Evolutionary conservation across 2,888 invertebrate genomes (phyloP).

Genomic region (Neocrepidodera transversa): DNA sequence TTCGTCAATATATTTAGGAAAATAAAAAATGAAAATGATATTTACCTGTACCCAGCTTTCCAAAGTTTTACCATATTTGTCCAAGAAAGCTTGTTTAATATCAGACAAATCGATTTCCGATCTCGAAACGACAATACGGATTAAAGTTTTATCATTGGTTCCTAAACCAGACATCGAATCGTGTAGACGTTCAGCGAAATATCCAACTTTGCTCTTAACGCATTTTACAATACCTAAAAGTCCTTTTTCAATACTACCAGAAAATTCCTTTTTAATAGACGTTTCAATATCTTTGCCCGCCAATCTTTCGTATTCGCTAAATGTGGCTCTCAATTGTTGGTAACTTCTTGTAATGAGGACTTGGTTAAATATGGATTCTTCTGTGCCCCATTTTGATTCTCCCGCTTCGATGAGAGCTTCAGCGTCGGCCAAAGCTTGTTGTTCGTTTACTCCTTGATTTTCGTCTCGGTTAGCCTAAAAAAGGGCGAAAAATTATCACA

Average conservation of each 20-base stretch:
- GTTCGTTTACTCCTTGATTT: slow-evolving; percentile 83
- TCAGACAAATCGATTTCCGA: slow-evolving; percentile 92
- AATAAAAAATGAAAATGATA: slow-evolving; percentile 49
- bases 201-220: slow-evolving; percentile 88
- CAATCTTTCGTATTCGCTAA: slow-evolving; percentile 83
- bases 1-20: no score
- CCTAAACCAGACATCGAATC: slow-evolving; percentile 90
- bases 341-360: slow-evolving; percentile 88
- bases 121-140: slow-evolving; percentile 89
- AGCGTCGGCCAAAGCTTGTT: slow-evolving; percentile 82
- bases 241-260: slow-evolving; percentile 85
- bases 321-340: slow-evolving; percentile 84
- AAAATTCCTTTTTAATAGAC: slow-evolving; percentile 87
- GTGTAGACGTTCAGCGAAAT: slow-evolving; percentile 90
- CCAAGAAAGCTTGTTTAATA: slow-evolving; percentile 89
- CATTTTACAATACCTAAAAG: slow-evolving; percentile 88
- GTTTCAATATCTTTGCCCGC: slow-evolving; percentile 85
- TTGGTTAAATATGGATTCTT: slow-evolving; percentile 86
- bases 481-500: slow-evolving; percentile 2
- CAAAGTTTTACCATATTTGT: slow-evolving; percentile 80
- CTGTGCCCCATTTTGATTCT: slow-evolving; percentile 88
- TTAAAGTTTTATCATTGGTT: slow-evolving; percentile 90
- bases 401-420: slow-evolving; percentile 79
- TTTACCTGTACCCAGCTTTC: slow-evolving; percentile 88
- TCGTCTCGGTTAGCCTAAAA: slow-evolving; percentile 83